Conservation (phyloP, 2,888 invertebrate species). For the Heliconius sara region DNA sequence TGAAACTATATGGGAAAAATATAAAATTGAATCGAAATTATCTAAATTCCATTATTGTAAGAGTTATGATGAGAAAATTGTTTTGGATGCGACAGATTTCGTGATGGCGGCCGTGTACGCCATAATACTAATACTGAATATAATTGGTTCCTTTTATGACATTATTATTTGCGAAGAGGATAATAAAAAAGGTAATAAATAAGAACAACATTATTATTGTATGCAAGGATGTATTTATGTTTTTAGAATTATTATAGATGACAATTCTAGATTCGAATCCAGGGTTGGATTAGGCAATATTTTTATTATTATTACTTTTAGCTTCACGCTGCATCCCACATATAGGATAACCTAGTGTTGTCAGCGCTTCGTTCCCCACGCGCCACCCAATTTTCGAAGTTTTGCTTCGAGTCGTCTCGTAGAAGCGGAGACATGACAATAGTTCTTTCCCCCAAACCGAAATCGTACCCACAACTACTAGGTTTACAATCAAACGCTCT, state of each 20-base stretch:
- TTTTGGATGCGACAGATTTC: conserved; percentile 62
- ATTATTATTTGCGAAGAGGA: conserved; percentile 50
- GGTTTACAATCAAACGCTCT: no score
- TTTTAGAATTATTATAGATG: background rate
- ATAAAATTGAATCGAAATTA: conserved; percentile 62
- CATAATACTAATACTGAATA: conserved; percentile 62
- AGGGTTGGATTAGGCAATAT: background rate
- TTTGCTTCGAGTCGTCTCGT: no score
- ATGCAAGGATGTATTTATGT: background rate
- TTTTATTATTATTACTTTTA: background rate
- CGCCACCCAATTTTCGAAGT: no score
- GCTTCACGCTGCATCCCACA: no score
- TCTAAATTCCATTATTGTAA: conserved; percentile 65
- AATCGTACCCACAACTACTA: no score
- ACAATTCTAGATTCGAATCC: background rate
- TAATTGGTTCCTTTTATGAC: conserved; percentile 66
- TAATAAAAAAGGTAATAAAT: conserved; percentile 58
- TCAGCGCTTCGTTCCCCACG: no score
- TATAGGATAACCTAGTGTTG: no score
- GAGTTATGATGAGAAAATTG: conserved; percentile 53
- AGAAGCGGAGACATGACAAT: no score
- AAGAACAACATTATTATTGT: conserved; percentile 17
- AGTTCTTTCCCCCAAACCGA: no score
- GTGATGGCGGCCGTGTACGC: conserved; percentile 62
- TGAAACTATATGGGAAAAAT: conserved; percentile 61